Percentiles rank a stretch among this genome's conserved stretches.
Evolutionary conservation across 1,140 invertebrate genomes (phyloP).

Genomic region (Conus ventricosus): DNA sequence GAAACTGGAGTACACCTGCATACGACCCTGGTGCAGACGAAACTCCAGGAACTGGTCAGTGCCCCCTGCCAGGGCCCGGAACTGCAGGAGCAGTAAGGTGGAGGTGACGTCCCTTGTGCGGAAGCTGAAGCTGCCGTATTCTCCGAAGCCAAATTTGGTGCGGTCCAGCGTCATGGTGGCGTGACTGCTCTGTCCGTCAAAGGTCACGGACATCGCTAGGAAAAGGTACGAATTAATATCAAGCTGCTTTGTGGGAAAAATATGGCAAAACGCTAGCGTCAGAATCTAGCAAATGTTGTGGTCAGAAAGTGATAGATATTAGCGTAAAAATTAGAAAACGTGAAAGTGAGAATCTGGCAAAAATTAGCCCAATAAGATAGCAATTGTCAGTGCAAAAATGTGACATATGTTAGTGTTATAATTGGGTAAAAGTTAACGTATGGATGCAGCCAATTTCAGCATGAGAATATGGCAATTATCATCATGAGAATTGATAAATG

Average conservation of each 20-base stretch:
- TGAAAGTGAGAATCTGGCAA: no score
- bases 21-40: constrained; percentile 31
- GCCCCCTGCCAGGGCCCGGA: constrained; percentile 30
- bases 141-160: constrained; percentile 56
- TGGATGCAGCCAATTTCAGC: no score
- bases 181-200: constrained; percentile 56
- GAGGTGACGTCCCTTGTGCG: constrained; percentile 52
- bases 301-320: not conserved
- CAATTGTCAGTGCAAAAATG: no score
- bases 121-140: constrained; percentile 53
- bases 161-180: constrained; percentile 52
- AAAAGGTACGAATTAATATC: no score
- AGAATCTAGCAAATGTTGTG: not conserved
- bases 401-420: no score
- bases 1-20: constrained; percentile 48
- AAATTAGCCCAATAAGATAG: no score
- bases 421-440: no score
- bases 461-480: no score
- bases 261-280: not conserved
- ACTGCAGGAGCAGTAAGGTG: constrained; percentile 55
- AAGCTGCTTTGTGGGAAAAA: not conserved
- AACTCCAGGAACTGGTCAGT: constrained; percentile 40
- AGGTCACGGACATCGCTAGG: constrained; percentile 54
- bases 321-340: not conserved
- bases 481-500: no score